Evolutionary conservation across 2,113 vertebrate genomes (phyloP).

Genomic region (western clawed frog (Xenopus tropicalis)): UCB_Xtro_10.0 CM004443.2:157325001-157325500

Average conservation of each 20-base stretch:
- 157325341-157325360: no score
- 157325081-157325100: constrained; percentile 37
- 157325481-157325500: no score
- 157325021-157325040: not conserved
- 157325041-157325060: constrained; percentile 12
- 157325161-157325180: constrained; percentile 24
- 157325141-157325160: constrained; percentile 32
- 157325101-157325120: constrained; percentile 20
- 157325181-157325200: not conserved
- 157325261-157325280: constrained; percentile 8
- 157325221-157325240: constrained; percentile 31
- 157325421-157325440: no score
- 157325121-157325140: constrained; percentile 19
- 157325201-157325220: constrained; percentile 40
- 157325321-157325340: no score
- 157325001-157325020: constrained; percentile 14
- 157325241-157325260: constrained; percentile 28
- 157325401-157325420: no score
- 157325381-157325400: no score
- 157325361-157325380: no score
- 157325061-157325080: constrained; percentile 35
- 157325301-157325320: not conserved
- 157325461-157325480: no score
- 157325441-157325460: no score
- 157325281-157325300: constrained; percentile 10